Conservation (phyloP, 2,113 vertebrate species). For the Trogon melanurus region DNA sequence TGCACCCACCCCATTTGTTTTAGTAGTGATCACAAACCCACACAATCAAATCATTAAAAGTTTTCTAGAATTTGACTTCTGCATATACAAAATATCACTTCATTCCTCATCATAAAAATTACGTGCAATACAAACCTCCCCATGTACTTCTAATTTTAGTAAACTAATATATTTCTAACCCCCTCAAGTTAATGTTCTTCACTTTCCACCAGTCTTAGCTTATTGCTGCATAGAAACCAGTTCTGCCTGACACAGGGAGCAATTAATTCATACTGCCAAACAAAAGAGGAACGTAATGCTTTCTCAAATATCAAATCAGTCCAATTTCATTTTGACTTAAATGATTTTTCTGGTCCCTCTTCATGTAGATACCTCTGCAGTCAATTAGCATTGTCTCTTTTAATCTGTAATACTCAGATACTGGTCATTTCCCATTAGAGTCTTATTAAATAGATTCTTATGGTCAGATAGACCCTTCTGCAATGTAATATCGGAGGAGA, state of each 20-base stretch:
- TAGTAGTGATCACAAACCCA: background rate
- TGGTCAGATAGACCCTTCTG: constrained; percentile 84
- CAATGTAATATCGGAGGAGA: constrained; percentile 79
- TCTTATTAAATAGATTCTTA: constrained; percentile 87
- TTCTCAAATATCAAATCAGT: constrained; percentile 89
- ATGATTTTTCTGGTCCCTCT: constrained; percentile 89
- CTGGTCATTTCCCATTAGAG: constrained; percentile 95
- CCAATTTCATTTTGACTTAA: constrained; percentile 95
- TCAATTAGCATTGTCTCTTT: constrained; percentile 98
- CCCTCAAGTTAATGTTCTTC: background rate
- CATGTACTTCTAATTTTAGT: background rate
- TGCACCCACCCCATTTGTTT: background rate
- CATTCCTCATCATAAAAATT: background rate
- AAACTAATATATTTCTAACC: background rate
- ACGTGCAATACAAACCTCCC: background rate
- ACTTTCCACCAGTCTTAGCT: background rate
- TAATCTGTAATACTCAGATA: constrained; percentile 90
- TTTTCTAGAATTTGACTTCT: background rate
- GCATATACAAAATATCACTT: background rate
- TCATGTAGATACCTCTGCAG: constrained; percentile 89
- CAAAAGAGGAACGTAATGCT: constrained; percentile 71
- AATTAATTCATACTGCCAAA: constrained; percentile 76
- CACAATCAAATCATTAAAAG: background rate
- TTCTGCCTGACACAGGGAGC: constrained; percentile 61
- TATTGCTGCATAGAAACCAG: constrained; percentile 20